Evolutionary conservation across 2,113 vertebrate species (phyloP).

Genomic region (Mustelus asterias): DNA sequence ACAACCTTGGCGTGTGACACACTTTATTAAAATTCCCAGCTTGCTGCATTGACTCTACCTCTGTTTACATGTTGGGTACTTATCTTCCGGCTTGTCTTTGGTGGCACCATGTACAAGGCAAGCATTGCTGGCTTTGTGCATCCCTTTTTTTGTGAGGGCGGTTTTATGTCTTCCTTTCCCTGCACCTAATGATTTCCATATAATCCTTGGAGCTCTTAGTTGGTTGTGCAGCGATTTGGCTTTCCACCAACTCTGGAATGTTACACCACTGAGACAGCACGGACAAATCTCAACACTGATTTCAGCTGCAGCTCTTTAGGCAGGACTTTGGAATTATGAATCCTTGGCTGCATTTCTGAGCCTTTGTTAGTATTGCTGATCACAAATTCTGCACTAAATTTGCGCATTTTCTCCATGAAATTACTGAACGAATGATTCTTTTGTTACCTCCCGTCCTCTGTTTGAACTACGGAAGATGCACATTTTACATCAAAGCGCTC

Average conservation of each 20-base stretch:
- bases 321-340: background rate
- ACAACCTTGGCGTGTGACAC: background rate
- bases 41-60: background rate
- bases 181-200: background rate
- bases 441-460: background rate
- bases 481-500: background rate
- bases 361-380: background rate
- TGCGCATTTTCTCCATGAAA: background rate
- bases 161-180: background rate
- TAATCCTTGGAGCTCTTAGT: background rate
- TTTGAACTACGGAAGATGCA: background rate
- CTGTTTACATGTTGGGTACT: background rate
- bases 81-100: background rate
- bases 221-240: background rate
- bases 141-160: background rate
- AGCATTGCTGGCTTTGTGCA: background rate
- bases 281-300: background rate
- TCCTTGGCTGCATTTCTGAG: background rate
- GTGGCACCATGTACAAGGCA: background rate
- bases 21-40: background rate
- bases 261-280: background rate
- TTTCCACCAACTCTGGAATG: background rate
- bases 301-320: background rate
- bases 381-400: background rate
- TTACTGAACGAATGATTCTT: background rate